These are phyloP conservation scores for Asarcornis scutulata DNA, from an alignment of 2,113 vertebrate genomes.

Conservation along the genomic window DNA sequence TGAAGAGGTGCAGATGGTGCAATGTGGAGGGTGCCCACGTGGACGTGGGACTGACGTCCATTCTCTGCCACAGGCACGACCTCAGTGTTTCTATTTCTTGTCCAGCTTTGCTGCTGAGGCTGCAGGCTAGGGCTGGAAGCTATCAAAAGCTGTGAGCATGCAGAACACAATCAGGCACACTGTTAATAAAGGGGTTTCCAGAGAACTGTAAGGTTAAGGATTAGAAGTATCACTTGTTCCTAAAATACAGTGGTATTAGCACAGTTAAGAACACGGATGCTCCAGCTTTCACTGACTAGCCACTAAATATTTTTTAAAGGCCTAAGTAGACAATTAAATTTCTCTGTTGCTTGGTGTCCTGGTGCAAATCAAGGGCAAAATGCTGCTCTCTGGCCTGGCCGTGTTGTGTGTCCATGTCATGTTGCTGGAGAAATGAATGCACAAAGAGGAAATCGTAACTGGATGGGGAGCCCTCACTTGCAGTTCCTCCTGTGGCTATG, in stretches of 20 bases:
- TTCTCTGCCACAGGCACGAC: background rate
- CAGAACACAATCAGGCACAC: background rate
- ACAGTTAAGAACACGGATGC: background rate
- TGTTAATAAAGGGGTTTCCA: background rate
- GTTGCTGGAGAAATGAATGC: background rate
- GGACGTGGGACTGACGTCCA: rapidly evolving
- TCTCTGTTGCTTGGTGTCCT: background rate
- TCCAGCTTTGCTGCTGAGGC: background rate
- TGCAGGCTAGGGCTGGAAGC: background rate
- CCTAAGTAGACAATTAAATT: background rate
- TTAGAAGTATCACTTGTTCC: background rate
- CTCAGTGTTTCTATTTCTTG: background rate
- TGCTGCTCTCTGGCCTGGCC: background rate
- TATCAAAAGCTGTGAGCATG: background rate
- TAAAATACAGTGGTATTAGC: background rate
- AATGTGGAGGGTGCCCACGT: rapidly evolving
- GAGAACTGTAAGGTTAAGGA: background rate
- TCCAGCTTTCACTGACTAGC: background rate
- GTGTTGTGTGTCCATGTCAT: rapidly evolving
- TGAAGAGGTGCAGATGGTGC: background rate
- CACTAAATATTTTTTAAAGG: background rate
- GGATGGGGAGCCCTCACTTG: background rate
- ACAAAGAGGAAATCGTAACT: background rate
- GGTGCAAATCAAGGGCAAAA: background rate
- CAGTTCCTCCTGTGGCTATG: background rate